Conservation (phyloP, 2,113 vertebrate genomes). For the Barnardius zonarius region DNA sequence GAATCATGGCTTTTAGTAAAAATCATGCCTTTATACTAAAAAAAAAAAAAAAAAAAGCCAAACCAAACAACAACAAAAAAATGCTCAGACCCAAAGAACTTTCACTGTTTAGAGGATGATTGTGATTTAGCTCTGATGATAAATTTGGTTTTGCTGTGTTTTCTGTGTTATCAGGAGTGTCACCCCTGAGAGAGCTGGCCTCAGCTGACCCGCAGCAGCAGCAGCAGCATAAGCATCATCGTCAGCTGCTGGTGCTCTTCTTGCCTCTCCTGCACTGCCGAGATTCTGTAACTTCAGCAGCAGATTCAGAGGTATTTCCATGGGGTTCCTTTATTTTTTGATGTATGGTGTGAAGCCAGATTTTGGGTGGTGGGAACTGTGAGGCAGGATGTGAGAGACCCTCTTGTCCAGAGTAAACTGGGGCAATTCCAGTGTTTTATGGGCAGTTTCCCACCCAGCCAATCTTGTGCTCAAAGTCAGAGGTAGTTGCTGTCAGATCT, state of each 20-base stretch:
- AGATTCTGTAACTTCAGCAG: neutral
- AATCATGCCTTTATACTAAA: neutral
- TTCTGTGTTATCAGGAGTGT: neutral
- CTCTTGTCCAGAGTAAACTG: neutral
- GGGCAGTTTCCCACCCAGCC: neutral
- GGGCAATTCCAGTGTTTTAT: neutral
- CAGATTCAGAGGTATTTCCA: neutral
- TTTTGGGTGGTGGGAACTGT: neutral
- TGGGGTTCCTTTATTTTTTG: neutral
- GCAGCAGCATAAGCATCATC: neutral
- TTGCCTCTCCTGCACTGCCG: neutral
- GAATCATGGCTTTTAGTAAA: neutral
- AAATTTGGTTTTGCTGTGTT: neutral
- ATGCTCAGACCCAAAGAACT: no score
- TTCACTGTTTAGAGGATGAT: neutral
- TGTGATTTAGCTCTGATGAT: neutral
- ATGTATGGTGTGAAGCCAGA: neutral
- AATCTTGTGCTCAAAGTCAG: accelerated
- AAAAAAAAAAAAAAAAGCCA: no score
- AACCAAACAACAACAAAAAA: neutral
- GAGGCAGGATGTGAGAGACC: neutral
- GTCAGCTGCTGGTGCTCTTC: neutral
- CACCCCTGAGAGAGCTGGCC: neutral
- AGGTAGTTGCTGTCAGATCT: accelerated
- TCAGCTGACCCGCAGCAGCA: neutral